Percentiles rank a stretch among this genome's conserved stretches.
These are phyloP conservation scores for Dissostichus mawsoni DNA, from an alignment of 2,113 vertebrate species.

Conservation along the genomic window DNA sequence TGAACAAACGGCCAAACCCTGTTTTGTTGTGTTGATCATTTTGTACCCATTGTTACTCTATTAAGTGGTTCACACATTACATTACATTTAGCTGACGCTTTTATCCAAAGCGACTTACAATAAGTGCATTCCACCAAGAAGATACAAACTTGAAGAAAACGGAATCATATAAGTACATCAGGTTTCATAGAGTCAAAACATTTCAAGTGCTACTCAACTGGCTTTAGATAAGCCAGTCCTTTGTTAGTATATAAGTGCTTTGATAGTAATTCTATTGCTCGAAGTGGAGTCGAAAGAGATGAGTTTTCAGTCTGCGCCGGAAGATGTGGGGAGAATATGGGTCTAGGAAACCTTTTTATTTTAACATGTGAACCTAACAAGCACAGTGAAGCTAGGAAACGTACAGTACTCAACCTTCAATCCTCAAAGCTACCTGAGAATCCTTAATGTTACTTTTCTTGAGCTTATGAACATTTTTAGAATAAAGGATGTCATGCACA, in stretches of 20 bases:
- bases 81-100: too few species aligned
- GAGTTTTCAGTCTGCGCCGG: neutral
- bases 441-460: neutral
- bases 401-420: too few species aligned
- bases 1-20: slow-evolving; percentile 44
- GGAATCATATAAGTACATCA: too few species aligned
- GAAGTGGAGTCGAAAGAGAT: too few species aligned
- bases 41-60: slow-evolving; percentile 33
- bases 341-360: neutral
- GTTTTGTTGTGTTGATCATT: slow-evolving; percentile 50
- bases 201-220: too few species aligned
- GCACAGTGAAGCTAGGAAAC: neutral
- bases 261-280: too few species aligned
- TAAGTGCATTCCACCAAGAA: too few species aligned
- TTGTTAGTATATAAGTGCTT: too few species aligned
- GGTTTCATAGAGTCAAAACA: too few species aligned
- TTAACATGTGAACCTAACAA: neutral
- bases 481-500: neutral
- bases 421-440: neutral
- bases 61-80: neutral
- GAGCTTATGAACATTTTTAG: neutral
- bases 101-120: too few species aligned
- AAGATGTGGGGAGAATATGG: neutral
- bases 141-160: too few species aligned
- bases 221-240: too few species aligned